A percentile compares a stretch with the other conserved stretches of the same genome.
These are phyloP conservation scores for Neosilurus mollespiculum DNA, from an alignment of 2,797 vertebrate genomes.

Conservation along the genomic window DNA sequence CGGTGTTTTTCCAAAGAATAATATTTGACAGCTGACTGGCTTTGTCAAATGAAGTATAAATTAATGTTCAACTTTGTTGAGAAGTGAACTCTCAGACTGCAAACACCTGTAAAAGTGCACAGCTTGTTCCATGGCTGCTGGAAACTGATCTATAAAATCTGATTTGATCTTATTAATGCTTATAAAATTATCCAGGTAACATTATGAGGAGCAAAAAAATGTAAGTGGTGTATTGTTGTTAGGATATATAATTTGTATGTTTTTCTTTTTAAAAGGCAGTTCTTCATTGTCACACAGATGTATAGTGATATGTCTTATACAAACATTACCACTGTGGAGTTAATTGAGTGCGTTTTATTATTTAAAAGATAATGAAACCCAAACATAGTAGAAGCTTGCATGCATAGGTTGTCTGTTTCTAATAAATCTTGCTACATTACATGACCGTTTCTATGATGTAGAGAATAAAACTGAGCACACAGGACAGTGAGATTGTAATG, in stretches of 20 bases:
- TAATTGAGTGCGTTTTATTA: background rate
- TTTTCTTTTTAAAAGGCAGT: background rate
- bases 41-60: background rate
- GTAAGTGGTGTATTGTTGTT: background rate
- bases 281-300: background rate
- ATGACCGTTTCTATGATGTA: no score
- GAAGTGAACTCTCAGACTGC: background rate
- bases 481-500: no score
- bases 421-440: no score
- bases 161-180: background rate
- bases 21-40: background rate
- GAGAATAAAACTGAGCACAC: no score
- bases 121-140: background rate
- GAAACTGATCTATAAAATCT: background rate
- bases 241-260: background rate
- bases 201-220: background rate
- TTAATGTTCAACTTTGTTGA: background rate
- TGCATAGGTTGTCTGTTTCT: no score
- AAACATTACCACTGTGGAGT: no score
- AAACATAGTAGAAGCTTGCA: no score
- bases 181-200: background rate
- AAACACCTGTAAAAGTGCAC: background rate
- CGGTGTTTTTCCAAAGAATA: background rate
- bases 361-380: no score
- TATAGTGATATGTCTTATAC: no score